These are phyloP conservation scores for Valencia hispanica DNA, from an alignment of 2,797 vertebrate genomes.

Conservation along the genomic window DNA sequence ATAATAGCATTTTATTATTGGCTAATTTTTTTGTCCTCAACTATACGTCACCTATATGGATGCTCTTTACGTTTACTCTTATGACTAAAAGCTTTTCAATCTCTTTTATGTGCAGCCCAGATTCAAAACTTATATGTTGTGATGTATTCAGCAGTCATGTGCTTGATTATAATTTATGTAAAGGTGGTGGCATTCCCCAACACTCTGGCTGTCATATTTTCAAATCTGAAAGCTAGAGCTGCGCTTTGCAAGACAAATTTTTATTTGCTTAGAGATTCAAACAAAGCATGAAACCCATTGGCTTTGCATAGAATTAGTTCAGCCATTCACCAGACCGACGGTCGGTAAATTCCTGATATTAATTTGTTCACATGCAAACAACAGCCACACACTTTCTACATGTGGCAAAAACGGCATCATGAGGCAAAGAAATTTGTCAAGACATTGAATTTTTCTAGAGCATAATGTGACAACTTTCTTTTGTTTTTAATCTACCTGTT, in stretches of 20 bases:
- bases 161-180: constrained; percentile 37
- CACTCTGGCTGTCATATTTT: constrained; percentile 43
- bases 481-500: constrained; percentile 27
- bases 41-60: background rate
- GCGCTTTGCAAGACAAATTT: constrained; percentile 66
- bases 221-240: constrained; percentile 34
- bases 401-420: constrained; percentile 18
- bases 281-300: constrained; percentile 35
- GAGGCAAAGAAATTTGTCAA: constrained; percentile 22
- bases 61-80: background rate
- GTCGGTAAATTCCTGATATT: constrained; percentile 46
- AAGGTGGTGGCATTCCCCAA: constrained; percentile 35
- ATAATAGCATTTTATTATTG: background rate
- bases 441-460: constrained; percentile 9
- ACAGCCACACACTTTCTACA: constrained; percentile 14
- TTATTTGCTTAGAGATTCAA: constrained; percentile 47
- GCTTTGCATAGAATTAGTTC: constrained; percentile 66
- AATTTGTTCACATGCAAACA: constrained; percentile 55
- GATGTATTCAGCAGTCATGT: constrained; percentile 10
- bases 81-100: background rate
- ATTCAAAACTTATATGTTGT: constrained; percentile 8
- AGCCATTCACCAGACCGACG: constrained; percentile 35
- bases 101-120: background rate
- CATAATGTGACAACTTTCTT: constrained; percentile 31
- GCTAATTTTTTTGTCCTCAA: background rate